Percentiles rank a stretch among this genome's conserved stretches.
phyloP scores from a whole-genome alignment of 1,140 invertebrate genomes.

The Thaumatotibia leucotreta region DNA sequence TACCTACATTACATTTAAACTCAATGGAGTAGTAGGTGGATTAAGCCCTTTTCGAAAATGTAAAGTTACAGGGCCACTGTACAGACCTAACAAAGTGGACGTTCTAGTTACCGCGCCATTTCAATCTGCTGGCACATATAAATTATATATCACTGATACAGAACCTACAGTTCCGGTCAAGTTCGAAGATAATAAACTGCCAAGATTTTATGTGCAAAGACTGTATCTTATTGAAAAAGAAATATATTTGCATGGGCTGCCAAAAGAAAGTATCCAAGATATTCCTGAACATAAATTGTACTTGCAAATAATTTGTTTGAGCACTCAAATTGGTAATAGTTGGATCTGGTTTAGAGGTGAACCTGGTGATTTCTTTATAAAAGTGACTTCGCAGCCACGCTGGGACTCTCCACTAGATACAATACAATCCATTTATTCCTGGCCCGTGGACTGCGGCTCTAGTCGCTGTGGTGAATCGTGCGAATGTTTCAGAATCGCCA shows the following conservation, averaged over 20 bases:
- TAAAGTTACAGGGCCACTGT: constrained; percentile 58
- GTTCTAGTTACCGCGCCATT: constrained; percentile 56
- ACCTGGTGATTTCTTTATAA: constrained; percentile 60
- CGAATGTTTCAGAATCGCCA: constrained; percentile 56
- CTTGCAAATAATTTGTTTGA: constrained; percentile 56
- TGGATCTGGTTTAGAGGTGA: constrained; percentile 65
- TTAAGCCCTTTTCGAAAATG: constrained; percentile 51
- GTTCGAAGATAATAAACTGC: constrained; percentile 34
- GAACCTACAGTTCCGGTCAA: constrained; percentile 52
- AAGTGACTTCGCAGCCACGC: constrained; percentile 53
- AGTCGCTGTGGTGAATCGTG: constrained; percentile 59
- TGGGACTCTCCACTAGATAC: constrained; percentile 60
- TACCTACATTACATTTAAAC: constrained; percentile 56
- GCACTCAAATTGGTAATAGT: constrained; percentile 46
- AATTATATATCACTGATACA: constrained; percentile 46
- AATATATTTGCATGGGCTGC: constrained; percentile 43
- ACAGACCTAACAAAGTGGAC: constrained; percentile 59
- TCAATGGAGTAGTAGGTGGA: constrained; percentile 39
- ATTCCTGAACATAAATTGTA: constrained; percentile 52
- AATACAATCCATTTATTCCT: constrained; percentile 39
- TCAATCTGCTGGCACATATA: constrained; percentile 28
- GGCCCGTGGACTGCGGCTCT: constrained; percentile 60
- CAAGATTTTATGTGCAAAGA: constrained; percentile 46
- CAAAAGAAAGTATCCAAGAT: constrained; percentile 50
- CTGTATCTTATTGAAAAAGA: constrained; percentile 59